These are phyloP conservation scores for Oppia nitens DNA, from an alignment of 1,140 invertebrate genomes.

Conservation along the genomic window DNA sequence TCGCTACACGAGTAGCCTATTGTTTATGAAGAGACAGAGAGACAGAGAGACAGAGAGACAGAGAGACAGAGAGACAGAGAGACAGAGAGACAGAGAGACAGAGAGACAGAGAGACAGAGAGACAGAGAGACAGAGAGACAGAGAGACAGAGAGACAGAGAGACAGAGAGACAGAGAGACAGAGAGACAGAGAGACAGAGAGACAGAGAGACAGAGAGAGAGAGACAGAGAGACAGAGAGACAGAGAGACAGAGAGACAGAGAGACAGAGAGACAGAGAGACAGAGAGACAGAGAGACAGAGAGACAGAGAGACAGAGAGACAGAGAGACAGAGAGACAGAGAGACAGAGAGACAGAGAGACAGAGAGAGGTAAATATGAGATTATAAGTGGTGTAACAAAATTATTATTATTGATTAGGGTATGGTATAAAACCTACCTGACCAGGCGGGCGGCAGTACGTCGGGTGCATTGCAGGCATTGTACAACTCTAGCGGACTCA, in stretches of 20 bases:
- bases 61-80: too few relatives aligned
- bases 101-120: too few relatives aligned
- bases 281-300: not conserved
- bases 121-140: not conserved
- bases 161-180: conserved; percentile 1
- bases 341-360: not conserved
- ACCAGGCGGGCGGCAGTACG: not conserved
- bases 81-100: too few relatives aligned
- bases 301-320: not conserved
- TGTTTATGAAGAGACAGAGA: too few relatives aligned
- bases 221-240: not conserved
- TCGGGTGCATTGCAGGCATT: too few relatives aligned
- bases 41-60: too few relatives aligned
- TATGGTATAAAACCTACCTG: not conserved
- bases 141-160: not conserved
- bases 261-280: not conserved
- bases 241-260: not conserved
- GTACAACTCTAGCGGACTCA: not conserved
- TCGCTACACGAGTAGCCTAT: not conserved
- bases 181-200: not conserved
- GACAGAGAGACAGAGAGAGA: not conserved
- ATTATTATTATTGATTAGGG: not conserved
- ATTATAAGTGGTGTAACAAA: too few relatives aligned
- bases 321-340: not conserved
- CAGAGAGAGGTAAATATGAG: too few relatives aligned